A percentile compares a stretch with the other conserved stretches of the same genome.
Conservation (phyloP, 2,113 vertebrate species). For the Eudorcas thomsonii region DNA sequence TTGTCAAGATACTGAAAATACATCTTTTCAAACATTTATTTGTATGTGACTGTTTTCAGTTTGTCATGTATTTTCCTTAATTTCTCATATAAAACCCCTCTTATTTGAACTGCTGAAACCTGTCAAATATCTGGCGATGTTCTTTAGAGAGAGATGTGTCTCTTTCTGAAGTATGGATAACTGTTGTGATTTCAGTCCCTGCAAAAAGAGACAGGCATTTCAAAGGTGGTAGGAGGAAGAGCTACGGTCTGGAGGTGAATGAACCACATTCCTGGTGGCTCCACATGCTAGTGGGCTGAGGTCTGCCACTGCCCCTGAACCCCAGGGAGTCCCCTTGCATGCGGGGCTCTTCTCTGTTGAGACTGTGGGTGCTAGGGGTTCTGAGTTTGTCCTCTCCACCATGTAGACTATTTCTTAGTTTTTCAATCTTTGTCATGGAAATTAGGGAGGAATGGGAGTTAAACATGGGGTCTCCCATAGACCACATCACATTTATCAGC, state of each 20-base stretch:
- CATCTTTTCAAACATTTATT: not conserved
- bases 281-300: not conserved
- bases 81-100: not conserved
- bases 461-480: not conserved
- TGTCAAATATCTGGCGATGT: not conserved
- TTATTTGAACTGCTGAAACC: not conserved
- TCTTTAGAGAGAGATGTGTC: not conserved
- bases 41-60: not conserved
- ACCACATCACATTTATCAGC: not conserved
- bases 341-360: not conserved
- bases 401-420: not conserved
- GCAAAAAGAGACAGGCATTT: not conserved
- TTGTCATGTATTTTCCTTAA: not conserved
- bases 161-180: not conserved
- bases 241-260: rapidly evolving
- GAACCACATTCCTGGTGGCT: too few species aligned
- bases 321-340: too few species aligned
- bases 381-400: not conserved
- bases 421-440: not conserved
- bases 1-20: not conserved
- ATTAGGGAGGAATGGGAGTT: not conserved
- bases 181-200: not conserved
- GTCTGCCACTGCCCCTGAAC: not conserved
- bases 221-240: not conserved
- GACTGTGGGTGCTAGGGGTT: not conserved